Conservation (phyloP, 2,888 invertebrate genomes). For the Microplitis manilae region DNA sequence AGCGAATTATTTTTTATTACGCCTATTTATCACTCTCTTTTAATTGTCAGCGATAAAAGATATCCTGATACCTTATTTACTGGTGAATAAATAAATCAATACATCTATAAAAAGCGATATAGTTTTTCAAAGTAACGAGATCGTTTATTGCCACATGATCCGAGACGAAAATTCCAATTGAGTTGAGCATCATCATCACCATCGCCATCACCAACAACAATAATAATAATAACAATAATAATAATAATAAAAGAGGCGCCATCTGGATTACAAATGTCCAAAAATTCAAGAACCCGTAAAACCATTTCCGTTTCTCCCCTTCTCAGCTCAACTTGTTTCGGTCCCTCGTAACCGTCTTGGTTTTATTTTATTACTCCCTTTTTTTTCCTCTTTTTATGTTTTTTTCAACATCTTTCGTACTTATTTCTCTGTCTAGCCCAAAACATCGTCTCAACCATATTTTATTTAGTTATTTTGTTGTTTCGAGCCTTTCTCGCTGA, state of each 20-base stretch:
- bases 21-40: no score
- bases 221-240: not conserved
- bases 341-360: not conserved
- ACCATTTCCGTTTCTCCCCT: slow-evolving; percentile 34
- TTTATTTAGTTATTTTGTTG: slow-evolving; percentile 18
- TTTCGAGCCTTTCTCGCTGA: slow-evolving; percentile 23
- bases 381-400: slow-evolving; percentile 15
- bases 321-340: slow-evolving; percentile 5
- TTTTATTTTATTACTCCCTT: slow-evolving; percentile 14
- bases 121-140: not conserved
- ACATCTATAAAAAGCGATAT: not conserved
- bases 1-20: no score
- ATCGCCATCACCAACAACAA: no score
- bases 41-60: no score
- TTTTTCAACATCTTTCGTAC: slow-evolving; percentile 14
- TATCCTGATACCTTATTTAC: no score
- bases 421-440: slow-evolving; percentile 1
- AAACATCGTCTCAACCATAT: slow-evolving; percentile 3
- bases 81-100: not conserved
- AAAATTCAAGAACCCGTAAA: slow-evolving; percentile 27
- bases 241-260: slow-evolving; percentile 4
- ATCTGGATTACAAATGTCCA: slow-evolving; percentile 29
- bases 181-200: not conserved
- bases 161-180: not conserved
- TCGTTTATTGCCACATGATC: not conserved